Evolutionary conservation across 2,113 vertebrate species (phyloP).

Genomic region (Leptobrachium leishanense): DNA sequence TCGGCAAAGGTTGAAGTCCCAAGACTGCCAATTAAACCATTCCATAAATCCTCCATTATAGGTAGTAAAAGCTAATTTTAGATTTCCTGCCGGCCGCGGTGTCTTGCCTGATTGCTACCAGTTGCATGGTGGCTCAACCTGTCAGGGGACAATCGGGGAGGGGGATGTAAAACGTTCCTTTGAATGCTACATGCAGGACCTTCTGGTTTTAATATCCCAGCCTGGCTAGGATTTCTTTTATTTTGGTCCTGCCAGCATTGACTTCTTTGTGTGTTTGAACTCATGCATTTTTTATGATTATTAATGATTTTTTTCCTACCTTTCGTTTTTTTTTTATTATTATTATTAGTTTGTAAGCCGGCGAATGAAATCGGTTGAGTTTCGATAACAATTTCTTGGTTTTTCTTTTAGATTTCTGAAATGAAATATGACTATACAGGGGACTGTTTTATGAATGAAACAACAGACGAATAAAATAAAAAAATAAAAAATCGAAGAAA

Average conservation of each 20-base stretch:
- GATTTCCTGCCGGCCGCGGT: constrained; percentile 71
- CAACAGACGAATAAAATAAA: too few relatives aligned
- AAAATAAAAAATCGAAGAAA: too few relatives aligned
- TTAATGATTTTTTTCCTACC: too few relatives aligned
- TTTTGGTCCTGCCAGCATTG: background rate
- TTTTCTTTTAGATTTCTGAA: too few relatives aligned
- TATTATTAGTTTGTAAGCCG: too few relatives aligned
- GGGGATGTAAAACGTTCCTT: constrained; percentile 51
- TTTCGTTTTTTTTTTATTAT: too few relatives aligned
- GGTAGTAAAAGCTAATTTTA: constrained; percentile 85
- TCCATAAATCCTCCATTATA: constrained; percentile 78
- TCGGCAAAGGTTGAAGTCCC: constrained; percentile 61
- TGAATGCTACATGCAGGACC: constrained; percentile 39
- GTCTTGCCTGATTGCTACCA: constrained; percentile 72
- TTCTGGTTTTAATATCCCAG: background rate
- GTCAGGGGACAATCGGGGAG: constrained; percentile 52
- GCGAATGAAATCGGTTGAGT: too few relatives aligned
- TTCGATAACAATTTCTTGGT: too few relatives aligned
- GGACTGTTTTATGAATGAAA: too few relatives aligned
- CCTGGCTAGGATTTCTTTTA: background rate
- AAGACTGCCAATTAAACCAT: constrained; percentile 79
- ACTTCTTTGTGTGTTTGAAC: constrained; percentile 1
- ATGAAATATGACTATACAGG: too few relatives aligned
- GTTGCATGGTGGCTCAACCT: constrained; percentile 60
- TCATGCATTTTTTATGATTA: constrained; percentile 31